Percentiles rank a stretch among this genome's conserved stretches.
Conservation (phyloP, 2,888 invertebrate species). For the Nemapogon koenigi region DNA sequence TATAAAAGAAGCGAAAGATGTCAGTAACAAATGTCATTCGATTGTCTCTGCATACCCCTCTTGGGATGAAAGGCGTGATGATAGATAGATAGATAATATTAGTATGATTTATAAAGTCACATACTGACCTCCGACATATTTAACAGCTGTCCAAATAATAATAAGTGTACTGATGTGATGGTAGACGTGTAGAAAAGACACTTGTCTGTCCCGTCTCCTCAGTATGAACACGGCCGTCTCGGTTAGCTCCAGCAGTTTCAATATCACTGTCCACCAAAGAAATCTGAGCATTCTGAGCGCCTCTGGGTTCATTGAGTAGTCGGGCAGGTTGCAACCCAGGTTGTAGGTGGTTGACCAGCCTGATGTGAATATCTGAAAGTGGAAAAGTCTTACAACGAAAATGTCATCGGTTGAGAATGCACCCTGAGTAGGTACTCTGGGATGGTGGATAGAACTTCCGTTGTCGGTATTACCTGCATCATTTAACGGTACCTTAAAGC, state of each 20-base stretch:
- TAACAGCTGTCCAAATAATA: conserved; percentile 67
- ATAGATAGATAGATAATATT: no score
- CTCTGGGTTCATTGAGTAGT: conserved; percentile 70
- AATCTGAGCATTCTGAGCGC: conserved; percentile 64
- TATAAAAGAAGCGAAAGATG: no score
- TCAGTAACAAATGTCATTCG: no score
- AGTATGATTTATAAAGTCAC: no score
- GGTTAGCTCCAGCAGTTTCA: conserved; percentile 70
- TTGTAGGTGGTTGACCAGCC: conserved; percentile 69
- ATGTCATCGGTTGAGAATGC: not conserved
- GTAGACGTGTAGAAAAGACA: conserved; percentile 75
- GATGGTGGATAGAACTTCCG: no score
- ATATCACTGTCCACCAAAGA: conserved; percentile 67
- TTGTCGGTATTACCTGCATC: no score
- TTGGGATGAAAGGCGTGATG: no score
- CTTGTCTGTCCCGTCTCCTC: conserved; percentile 74
- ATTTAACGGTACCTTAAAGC: no score
- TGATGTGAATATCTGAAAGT: conserved; percentile 65
- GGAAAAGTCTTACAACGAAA: not conserved
- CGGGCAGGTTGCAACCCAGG: conserved; percentile 73
- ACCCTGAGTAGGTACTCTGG: no score
- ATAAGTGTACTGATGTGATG: conserved; percentile 71
- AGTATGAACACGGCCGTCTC: conserved; percentile 77
- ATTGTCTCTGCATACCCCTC: no score
- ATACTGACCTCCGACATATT: conserved; percentile 70